Percentiles rank a stretch among this genome's conserved stretches.
Conservation (phyloP, 2,888 invertebrate species). For the Netelia virgata region DNA sequence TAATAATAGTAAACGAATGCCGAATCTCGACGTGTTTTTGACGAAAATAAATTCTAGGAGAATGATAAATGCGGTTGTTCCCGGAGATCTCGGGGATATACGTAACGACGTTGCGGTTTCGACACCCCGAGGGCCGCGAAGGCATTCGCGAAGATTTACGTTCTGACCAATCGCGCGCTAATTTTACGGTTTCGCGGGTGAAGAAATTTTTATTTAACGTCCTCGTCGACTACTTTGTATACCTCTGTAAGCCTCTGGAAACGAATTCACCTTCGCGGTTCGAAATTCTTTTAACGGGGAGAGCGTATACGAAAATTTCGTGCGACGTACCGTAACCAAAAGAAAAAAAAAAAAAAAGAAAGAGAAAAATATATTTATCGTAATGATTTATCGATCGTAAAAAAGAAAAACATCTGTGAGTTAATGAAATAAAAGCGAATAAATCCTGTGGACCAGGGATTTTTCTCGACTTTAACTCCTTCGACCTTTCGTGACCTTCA, state of each 20-base stretch:
- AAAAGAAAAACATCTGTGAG: not conserved
- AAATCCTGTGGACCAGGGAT: not conserved
- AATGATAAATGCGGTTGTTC: constrained; percentile 28
- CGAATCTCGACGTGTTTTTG: not conserved
- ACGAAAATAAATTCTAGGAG: not conserved
- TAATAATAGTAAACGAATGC: not conserved
- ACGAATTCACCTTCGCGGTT: constrained; percentile 20
- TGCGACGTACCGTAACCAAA: constrained; percentile 20
- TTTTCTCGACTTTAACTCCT: constrained; percentile 26
- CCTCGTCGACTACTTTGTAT: constrained; percentile 36
- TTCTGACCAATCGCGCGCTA: constrained; percentile 58
- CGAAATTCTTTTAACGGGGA: not conserved
- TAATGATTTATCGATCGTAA: not conserved
- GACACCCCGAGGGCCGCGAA: constrained; percentile 44
- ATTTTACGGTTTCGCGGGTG: constrained; percentile 61
- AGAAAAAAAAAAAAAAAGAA: constrained; percentile 11
- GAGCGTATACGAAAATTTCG: constrained; percentile 25
- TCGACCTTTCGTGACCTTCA: constrained; percentile 8
- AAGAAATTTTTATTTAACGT: constrained; percentile 60
- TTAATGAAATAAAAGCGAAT: constrained; percentile 2
- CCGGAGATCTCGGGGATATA: constrained; percentile 13
- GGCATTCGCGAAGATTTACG: constrained; percentile 56
- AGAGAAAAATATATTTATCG: not conserved
- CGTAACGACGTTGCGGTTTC: constrained; percentile 59
- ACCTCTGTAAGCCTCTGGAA: not conserved